Conservation (phyloP, 2,888 invertebrate species). For the Marronus borbonicus region DNA sequence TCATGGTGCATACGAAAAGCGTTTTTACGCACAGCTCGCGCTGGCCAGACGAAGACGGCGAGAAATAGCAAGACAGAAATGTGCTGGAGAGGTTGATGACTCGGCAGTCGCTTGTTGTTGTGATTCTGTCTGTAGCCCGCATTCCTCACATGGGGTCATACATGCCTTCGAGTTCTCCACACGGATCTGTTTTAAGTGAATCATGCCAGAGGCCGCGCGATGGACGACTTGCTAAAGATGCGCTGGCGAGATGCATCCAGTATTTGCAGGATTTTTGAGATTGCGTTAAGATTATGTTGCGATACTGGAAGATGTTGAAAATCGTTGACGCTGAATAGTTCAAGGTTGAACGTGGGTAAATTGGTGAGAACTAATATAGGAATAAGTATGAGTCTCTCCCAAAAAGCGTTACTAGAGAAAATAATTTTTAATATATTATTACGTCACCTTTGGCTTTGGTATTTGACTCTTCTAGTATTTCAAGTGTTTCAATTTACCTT, state of each 20-base stretch:
- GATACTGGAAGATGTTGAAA: too few relatives aligned
- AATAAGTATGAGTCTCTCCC: too few relatives aligned
- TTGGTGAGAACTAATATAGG: too few relatives aligned
- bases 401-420: too few relatives aligned
- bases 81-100: slow-evolving; percentile 50
- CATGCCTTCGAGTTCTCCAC: slow-evolving; percentile 48
- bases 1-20: too few relatives aligned
- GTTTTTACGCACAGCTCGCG: too few relatives aligned
- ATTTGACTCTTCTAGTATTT: too few relatives aligned
- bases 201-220: slow-evolving; percentile 27
- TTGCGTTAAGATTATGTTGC: neutral
- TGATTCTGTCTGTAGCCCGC: slow-evolving; percentile 53
- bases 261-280: neutral
- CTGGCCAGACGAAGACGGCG: slow-evolving; percentile 13
- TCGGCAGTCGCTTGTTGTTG: slow-evolving; percentile 51
- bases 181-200: slow-evolving; percentile 42
- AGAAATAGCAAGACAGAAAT: slow-evolving; percentile 25
- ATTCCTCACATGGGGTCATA: slow-evolving; percentile 52
- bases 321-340: too few relatives aligned
- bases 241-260: neutral
- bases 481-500: too few relatives aligned
- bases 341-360: too few relatives aligned
- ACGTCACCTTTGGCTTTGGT: too few relatives aligned
- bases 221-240: neutral
- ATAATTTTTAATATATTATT: too few relatives aligned